phyloP scores from a whole-genome alignment of 2,797 vertebrate species.

The Echeneis naucrates region DNA sequence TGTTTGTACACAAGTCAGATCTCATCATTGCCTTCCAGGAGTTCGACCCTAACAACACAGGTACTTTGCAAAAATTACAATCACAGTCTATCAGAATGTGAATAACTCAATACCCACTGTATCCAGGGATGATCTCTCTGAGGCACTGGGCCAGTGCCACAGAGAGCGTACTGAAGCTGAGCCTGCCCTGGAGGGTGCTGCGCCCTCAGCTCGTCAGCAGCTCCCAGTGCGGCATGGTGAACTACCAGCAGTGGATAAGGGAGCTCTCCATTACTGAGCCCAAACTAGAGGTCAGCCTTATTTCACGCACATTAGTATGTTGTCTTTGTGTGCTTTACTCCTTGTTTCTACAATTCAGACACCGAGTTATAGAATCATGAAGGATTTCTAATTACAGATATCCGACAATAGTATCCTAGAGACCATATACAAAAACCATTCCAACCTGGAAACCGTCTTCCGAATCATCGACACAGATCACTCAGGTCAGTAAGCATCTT shows the following conservation, averaged over 20 bases:
- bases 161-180: constrained; percentile 87
- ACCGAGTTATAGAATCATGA: background rate
- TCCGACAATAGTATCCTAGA: constrained; percentile 90
- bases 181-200: constrained; percentile 93
- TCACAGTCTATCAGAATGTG: background rate
- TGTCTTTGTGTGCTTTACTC: background rate
- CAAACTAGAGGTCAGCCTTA: constrained; percentile 75
- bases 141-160: constrained; percentile 89
- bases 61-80: constrained; percentile 65
- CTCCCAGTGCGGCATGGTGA: constrained; percentile 73
- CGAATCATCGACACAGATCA: constrained; percentile 94
- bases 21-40: constrained; percentile 88
- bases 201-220: constrained; percentile 87
- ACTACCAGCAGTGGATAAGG: constrained; percentile 90
- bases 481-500: constrained; percentile 86
- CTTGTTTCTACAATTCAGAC: too few species aligned
- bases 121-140: constrained; percentile 85
- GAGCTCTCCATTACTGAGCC: constrained; percentile 87
- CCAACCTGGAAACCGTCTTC: constrained; percentile 95
- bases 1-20: constrained; percentile 91
- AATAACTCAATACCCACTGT: background rate
- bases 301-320: background rate
- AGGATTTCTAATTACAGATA: constrained; percentile 60
- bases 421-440: constrained; percentile 93
- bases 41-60: constrained; percentile 84